Evolutionary conservation across 2,797 vertebrate genomes (phyloP), one percentile per base, ranked within the genome.

Genomic region (Chelmon rostratus): DNA sequence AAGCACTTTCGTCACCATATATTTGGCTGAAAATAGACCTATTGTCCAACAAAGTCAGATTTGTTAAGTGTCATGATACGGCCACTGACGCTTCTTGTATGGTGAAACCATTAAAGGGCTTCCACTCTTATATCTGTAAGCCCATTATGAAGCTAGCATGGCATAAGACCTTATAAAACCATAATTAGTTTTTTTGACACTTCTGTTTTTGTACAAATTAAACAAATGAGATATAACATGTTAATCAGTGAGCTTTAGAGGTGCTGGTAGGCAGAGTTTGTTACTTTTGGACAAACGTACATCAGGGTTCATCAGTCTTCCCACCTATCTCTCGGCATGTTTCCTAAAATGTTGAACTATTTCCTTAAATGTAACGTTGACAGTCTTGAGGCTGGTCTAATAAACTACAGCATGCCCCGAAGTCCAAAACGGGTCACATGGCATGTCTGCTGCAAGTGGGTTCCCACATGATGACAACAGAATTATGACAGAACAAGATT

Each of bases 401-500:
- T 28, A 18, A 57, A 49, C 18, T 38, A 19, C n/a, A 53, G 38
- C 37, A 38, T 7, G 15, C 15, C 6, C 8, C 18, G 28, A 46
- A 28, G 19, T 44, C 33, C 21, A 52, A 46, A 46, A 78, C 33
- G 35, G 13, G 11, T 62, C 37, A 66, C 53, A 21, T 73, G 61
- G 63, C 35, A 10, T 13, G 19, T 16, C 46, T 56, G 59, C 6
- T 28, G 23, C 23, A 38, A 33, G 28, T 50, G 58, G 40, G 12
- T 58, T 71, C 28, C 73, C 42, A 68, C n/a, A 54, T 33, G 40
- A 57, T 70, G 50, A 78, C 57, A 52, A 10, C 7, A 68, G 50
- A 21, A 12, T 49, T 25, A 8, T 28, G 42, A 50, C 50, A 62
- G n/a, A 16, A 37, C 18, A 44, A 11, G 40, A 12, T 66, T 68